Evolutionary conservation across 92 coral and sea anemone genomes (phyloP).

Genomic region (Phenganax stokvisi): DNA sequence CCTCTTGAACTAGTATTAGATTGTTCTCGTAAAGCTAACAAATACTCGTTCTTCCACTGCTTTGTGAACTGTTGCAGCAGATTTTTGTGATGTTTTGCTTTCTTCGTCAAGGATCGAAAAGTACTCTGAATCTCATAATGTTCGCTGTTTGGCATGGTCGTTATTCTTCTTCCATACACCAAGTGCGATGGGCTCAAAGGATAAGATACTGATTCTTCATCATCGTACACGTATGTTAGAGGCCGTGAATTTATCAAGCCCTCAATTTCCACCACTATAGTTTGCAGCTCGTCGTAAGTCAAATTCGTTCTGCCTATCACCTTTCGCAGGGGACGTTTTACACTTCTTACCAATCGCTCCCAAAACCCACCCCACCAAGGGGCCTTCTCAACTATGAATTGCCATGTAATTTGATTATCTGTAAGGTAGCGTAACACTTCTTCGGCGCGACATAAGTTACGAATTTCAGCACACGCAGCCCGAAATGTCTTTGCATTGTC

Average conservation of each 20-base stretch:
- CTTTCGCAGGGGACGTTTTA: slow-evolving; percentile 25
- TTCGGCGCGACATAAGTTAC: slow-evolving; percentile 25
- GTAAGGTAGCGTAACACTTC: slow-evolving; percentile 30
- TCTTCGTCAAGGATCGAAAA: slow-evolving; percentile 24
- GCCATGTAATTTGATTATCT: slow-evolving; percentile 37
- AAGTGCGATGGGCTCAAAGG: slow-evolving; percentile 26
- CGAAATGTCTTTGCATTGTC: slow-evolving; percentile 31
- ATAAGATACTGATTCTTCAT: slow-evolving; percentile 21
- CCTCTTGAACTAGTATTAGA: background rate
- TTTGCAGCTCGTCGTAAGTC: slow-evolving; percentile 34
- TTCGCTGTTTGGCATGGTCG: slow-evolving; percentile 27
- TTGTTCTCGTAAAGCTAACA: slow-evolving; percentile 12
- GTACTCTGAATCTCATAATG: slow-evolving; percentile 49
- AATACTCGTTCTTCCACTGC: slow-evolving; percentile 30
- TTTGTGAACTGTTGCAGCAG: background rate
- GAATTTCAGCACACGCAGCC: slow-evolving; percentile 19
- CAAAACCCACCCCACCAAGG: slow-evolving; percentile 46
- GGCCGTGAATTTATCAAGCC: slow-evolving; percentile 39
- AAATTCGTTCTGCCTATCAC: slow-evolving; percentile 27
- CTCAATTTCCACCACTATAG: slow-evolving; percentile 34
- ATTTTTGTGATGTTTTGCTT: slow-evolving; percentile 8
- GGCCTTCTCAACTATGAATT: slow-evolving; percentile 42
- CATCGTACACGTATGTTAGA: slow-evolving; percentile 28
- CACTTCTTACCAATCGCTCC: slow-evolving; percentile 18
- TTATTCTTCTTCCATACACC: slow-evolving; percentile 17